Conservation (phyloP, 2,113 vertebrate species). For the Columbina picui region DNA sequence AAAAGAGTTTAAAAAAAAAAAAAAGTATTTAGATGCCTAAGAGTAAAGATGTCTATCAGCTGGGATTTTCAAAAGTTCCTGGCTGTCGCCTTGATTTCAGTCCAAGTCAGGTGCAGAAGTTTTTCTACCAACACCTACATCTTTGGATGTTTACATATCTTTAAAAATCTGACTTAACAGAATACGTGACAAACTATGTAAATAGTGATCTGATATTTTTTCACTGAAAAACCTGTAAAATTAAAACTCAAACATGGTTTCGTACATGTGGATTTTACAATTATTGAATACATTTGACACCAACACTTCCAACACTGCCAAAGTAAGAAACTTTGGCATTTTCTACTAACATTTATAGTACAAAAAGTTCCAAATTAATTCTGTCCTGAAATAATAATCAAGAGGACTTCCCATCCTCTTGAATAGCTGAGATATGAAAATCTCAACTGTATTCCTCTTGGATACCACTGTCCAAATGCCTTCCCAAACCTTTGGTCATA, state of each 20-base stretch:
- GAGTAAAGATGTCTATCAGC: slow-evolving; percentile 45
- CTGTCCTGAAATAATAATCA: background rate
- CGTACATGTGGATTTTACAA: background rate
- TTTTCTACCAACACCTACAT: background rate
- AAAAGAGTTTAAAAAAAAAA: background rate
- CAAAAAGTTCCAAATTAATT: background rate
- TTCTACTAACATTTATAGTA: background rate
- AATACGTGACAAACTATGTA: background rate
- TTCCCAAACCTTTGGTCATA: background rate
- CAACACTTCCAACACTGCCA: background rate
- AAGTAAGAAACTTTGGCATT: background rate
- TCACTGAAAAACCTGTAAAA: background rate
- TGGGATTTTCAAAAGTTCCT: slow-evolving; percentile 37
- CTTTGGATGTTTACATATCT: background rate
- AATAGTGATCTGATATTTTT: background rate
- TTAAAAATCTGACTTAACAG: background rate
- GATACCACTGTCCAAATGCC: background rate
- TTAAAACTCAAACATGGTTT: background rate
- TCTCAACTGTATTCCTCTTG: background rate
- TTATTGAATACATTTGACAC: background rate
- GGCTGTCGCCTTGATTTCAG: slow-evolving; percentile 36
- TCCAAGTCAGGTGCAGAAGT: slow-evolving; percentile 37
- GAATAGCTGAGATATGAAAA: background rate
- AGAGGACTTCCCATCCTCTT: background rate
- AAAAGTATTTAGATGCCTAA: background rate